Conservation (phyloP, 2,797 vertebrate genomes). For the Octomys mimax region DNA sequence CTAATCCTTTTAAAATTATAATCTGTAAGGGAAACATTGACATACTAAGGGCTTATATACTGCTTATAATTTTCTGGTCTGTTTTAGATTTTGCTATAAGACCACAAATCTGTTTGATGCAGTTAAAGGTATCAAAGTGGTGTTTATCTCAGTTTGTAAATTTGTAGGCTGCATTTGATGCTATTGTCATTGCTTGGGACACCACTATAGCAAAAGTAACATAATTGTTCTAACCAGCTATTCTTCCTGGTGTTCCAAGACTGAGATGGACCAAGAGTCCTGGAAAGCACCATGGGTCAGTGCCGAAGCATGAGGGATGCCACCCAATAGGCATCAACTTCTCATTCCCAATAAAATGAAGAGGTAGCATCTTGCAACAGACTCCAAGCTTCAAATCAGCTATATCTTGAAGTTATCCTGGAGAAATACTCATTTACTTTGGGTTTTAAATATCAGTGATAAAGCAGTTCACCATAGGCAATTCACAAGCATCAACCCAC, state of each 20-base stretch:
- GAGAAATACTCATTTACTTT: not conserved
- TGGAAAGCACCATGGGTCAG: no score
- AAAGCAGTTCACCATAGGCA: not conserved
- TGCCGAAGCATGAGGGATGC: no score
- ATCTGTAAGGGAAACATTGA: not conserved
- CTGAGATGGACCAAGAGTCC: no score
- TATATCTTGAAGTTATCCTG: not conserved
- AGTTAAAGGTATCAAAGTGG: not conserved
- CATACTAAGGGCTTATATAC: not conserved
- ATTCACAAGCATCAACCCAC: not conserved
- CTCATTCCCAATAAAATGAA: not conserved
- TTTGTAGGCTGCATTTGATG: no score
- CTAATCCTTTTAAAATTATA: not conserved
- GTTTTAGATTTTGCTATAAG: not conserved
- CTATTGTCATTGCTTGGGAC: no score
- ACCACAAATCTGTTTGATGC: not conserved
- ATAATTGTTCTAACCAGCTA: no score
- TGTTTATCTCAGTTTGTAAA: no score
- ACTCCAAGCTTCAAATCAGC: not conserved
- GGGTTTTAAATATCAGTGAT: not conserved
- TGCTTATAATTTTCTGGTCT: not conserved
- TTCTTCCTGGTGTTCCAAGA: no score
- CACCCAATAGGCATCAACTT: not conserved
- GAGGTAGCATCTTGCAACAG: not conserved
- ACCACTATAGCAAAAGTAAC: no score